Evolutionary conservation across 2,797 vertebrate genomes (phyloP).

Genomic region (Etheostoma perlongum): DNA sequence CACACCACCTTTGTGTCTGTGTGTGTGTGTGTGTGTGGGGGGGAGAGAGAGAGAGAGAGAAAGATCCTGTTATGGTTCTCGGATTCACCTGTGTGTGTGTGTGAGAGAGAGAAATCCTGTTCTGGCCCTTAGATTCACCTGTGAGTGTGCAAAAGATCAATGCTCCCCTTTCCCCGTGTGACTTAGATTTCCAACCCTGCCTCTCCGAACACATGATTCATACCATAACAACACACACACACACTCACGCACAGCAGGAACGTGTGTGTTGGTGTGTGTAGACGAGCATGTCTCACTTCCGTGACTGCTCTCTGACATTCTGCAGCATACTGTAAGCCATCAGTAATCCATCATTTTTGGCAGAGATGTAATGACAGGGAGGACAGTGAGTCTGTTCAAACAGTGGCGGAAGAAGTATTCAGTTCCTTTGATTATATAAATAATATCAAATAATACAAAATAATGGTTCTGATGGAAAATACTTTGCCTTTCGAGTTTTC

Average conservation of each 20-base stretch:
- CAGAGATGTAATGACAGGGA: slow-evolving; percentile 13
- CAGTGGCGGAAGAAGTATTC: not conserved
- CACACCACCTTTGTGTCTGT: slow-evolving; percentile 46
- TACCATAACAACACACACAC: slow-evolving; percentile 62
- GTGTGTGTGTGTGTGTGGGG: slow-evolving; percentile 26
- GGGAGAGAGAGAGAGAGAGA: too few species aligned
- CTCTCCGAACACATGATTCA: slow-evolving; percentile 34
- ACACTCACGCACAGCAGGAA: slow-evolving; percentile 55
- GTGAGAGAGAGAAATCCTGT: slow-evolving; percentile 17
- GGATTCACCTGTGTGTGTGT: slow-evolving; percentile 19
- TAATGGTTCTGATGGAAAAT: too few species aligned
- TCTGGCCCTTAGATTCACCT: slow-evolving; percentile 54
- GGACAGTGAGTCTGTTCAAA: slow-evolving; percentile 12
- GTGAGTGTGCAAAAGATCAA: slow-evolving; percentile 18
- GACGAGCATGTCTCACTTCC: slow-evolving; percentile 3
- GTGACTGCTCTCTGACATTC: slow-evolving; percentile 57
- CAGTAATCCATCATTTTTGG: slow-evolving; percentile 62
- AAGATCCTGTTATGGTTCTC: too few species aligned
- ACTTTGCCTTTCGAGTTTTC: too few species aligned
- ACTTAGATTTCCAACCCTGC: slow-evolving; percentile 43
- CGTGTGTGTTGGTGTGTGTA: slow-evolving; percentile 9
- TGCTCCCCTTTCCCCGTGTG: slow-evolving; percentile 11
- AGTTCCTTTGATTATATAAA: too few species aligned
- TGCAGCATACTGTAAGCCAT: slow-evolving; percentile 41
- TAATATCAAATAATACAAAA: not conserved